Evolutionary conservation across 2,113 vertebrate genomes (phyloP).

Genomic region (Geococcyx californianus): DNA sequence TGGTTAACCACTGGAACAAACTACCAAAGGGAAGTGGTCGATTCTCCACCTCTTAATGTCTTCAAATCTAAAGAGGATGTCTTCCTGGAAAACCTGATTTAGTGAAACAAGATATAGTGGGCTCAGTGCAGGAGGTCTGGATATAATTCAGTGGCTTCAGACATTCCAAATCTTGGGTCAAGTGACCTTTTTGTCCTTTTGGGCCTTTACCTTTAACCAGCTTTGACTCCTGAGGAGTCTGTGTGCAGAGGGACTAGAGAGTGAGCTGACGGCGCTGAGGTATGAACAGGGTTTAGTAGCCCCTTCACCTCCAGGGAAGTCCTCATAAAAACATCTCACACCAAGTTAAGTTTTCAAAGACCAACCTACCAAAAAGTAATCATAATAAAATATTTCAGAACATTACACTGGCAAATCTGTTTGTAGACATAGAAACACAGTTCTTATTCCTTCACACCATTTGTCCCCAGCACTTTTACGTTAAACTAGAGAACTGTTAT

Average conservation of each 20-base stretch:
- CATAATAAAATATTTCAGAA: not conserved
- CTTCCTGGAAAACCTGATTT: not conserved
- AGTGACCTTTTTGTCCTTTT: not conserved
- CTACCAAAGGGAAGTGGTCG: not conserved
- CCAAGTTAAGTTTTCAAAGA: not conserved
- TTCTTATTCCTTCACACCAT: not conserved
- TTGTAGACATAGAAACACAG: not conserved
- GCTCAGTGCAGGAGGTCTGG: not conserved
- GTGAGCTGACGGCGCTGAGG: not conserved
- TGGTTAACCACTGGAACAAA: conserved; percentile 25
- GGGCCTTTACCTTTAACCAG: not conserved
- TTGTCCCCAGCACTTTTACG: not conserved
- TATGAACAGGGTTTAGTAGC: not conserved
- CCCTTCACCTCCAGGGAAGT: not conserved
- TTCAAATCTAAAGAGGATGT: not conserved
- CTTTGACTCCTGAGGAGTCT: not conserved
- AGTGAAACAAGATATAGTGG: not conserved
- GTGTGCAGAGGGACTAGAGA: not conserved
- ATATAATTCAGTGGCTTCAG: not conserved
- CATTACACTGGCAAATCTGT: not conserved
- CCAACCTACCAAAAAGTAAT: not conserved
- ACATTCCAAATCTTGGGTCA: not conserved
- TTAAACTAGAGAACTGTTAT: not conserved
- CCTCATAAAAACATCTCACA: not conserved
- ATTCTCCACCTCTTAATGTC: not conserved